These are phyloP conservation scores for Ctenochaetus hawaiiensis DNA, from an alignment of 2,797 vertebrate species.

Conservation along the genomic window DNA sequence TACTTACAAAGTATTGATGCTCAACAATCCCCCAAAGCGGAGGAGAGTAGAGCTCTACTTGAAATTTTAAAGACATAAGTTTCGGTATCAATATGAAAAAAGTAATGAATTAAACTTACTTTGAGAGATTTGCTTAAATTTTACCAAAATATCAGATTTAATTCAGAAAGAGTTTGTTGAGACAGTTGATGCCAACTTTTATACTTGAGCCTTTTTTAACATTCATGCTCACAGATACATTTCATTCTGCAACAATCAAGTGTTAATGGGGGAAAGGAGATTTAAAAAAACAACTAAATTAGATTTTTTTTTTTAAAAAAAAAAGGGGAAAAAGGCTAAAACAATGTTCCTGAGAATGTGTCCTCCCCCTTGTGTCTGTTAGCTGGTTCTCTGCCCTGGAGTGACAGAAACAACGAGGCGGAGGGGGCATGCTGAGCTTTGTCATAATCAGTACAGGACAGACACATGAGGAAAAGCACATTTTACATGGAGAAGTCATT, in stretches of 20 bases:
- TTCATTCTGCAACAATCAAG: not conserved
- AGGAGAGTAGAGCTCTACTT: not conserved
- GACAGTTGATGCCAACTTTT: not conserved
- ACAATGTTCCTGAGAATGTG: constrained; percentile 22
- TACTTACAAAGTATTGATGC: not conserved
- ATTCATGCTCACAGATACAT: not conserved
- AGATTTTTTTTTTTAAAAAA: constrained; percentile 5
- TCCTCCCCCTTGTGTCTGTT: constrained; percentile 55
- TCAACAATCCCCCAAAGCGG: not conserved
- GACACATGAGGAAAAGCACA: constrained; percentile 56
- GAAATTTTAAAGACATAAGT: not conserved
- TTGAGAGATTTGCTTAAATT: not conserved
- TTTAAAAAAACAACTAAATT: constrained; percentile 5
- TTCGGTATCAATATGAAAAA: not conserved
- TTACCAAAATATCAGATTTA: not conserved
- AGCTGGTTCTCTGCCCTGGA: constrained; percentile 66
- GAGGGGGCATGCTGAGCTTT: constrained; percentile 70
- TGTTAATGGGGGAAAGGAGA: not conserved
- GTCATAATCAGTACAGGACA: constrained; percentile 70
- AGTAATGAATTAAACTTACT: not conserved
- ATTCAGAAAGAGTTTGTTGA: not conserved
- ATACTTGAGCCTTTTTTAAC: not conserved
- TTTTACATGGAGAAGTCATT: constrained; percentile 76
- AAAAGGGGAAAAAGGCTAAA: constrained; percentile 17
- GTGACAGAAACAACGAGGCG: constrained; percentile 58